A percentile compares a stretch with the other conserved stretches of the same genome.
Evolutionary conservation across 1,140 invertebrate species (phyloP).

Genomic region (Lasioglossum albipes): DNA sequence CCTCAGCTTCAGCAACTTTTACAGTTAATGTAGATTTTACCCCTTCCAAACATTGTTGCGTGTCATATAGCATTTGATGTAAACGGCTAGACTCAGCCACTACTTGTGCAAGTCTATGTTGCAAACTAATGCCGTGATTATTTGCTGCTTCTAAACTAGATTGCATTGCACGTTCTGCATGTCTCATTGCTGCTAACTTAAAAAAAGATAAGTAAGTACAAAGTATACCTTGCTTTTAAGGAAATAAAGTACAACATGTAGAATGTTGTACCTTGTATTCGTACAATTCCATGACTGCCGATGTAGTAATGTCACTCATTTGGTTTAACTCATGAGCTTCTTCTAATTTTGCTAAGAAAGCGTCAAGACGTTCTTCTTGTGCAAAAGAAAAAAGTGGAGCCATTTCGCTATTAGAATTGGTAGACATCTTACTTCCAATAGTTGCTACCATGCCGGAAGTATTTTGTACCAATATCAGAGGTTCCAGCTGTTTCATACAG

Average conservation of each 20-base stretch:
- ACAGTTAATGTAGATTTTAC: slow-evolving; percentile 62
- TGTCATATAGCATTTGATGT: slow-evolving; percentile 79
- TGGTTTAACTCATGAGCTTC: slow-evolving; percentile 76
- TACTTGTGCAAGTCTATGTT: slow-evolving; percentile 79
- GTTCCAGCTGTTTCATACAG: slow-evolving; percentile 79
- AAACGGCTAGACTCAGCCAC: slow-evolving; percentile 78
- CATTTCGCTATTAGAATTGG: slow-evolving; percentile 49
- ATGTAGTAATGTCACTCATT: slow-evolving; percentile 81
- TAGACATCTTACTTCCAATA: slow-evolving; percentile 38
- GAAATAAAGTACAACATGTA: background rate
- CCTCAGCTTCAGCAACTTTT: slow-evolving; percentile 62
- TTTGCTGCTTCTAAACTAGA: slow-evolving; percentile 80
- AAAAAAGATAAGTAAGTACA: slow-evolving; percentile 15
- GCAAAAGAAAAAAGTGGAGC: slow-evolving; percentile 72
- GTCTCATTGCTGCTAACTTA: slow-evolving; percentile 78
- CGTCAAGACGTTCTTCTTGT: slow-evolving; percentile 80
- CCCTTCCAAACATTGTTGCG: slow-evolving; percentile 80
- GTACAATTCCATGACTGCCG: slow-evolving; percentile 86
- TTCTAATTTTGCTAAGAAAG: slow-evolving; percentile 78
- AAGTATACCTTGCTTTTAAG: background rate
- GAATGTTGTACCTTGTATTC: slow-evolving; percentile 81
- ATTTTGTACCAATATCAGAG: slow-evolving; percentile 72
- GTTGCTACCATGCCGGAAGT: slow-evolving; percentile 52
- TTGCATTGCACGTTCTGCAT: slow-evolving; percentile 79
- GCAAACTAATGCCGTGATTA: slow-evolving; percentile 78